A percentile compares a stretch with the other conserved stretches of the same genome.
phyloP scores from a whole-genome alignment of 2,888 invertebrate species.

The Drosophila peninsularis region DNA sequence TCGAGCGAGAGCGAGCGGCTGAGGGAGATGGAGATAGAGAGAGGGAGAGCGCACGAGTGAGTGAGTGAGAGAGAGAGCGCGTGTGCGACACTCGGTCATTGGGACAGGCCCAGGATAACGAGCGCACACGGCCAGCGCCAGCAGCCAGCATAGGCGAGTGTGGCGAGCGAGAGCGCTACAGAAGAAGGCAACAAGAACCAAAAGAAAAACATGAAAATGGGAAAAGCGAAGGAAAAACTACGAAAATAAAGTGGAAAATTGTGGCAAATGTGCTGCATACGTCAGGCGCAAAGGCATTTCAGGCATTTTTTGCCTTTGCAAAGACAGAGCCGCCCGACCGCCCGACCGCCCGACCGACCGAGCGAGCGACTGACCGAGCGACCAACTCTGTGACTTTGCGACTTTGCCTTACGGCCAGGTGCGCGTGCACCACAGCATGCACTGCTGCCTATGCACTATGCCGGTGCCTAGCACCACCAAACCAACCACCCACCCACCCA shows the following conservation, averaged over 20 bases:
- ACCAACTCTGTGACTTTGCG: slow-evolving; percentile 24
- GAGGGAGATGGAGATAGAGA: background rate
- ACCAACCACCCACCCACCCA: background rate
- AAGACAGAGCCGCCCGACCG: background rate
- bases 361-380: background rate
- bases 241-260: slow-evolving; percentile 22
- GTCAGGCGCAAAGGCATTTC: slow-evolving; percentile 50
- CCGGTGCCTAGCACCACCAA: slow-evolving; percentile 17
- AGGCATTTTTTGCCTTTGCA: slow-evolving; percentile 39
- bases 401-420: slow-evolving; percentile 15
- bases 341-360: background rate
- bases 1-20: background rate
- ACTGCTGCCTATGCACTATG: slow-evolving; percentile 16
- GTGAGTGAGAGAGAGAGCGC: slow-evolving; percentile 1
- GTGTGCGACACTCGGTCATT: slow-evolving; percentile 75
- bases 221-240: slow-evolving; percentile 7
- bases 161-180: slow-evolving; percentile 3
- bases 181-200: background rate
- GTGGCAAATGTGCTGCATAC: slow-evolving; percentile 51
- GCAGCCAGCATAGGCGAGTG: slow-evolving; percentile 24
- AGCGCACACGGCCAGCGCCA: slow-evolving; percentile 27
- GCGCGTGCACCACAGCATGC: slow-evolving; percentile 28
- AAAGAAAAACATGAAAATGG: background rate
- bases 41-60: no score
- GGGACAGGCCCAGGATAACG: slow-evolving; percentile 76